Conservation (phyloP, 2,797 vertebrate genomes). For the Squalus acanthias region DNA sequence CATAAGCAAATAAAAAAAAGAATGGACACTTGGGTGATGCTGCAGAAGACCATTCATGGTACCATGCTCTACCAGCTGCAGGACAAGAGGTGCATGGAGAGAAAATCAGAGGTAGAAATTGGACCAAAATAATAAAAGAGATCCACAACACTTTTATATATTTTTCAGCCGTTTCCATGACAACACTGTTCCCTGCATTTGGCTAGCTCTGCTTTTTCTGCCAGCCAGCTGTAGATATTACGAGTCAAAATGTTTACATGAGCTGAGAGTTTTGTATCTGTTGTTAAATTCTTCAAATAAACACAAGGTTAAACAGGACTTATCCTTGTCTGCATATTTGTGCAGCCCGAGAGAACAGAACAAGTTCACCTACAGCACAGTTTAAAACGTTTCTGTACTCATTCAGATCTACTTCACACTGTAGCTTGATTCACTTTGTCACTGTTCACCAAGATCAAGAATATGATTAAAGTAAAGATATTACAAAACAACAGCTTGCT, state of each 20-base stretch:
- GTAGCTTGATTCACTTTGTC: neutral
- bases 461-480: neutral
- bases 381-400: neutral
- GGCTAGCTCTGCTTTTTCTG: neutral
- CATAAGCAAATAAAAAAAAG: no score
- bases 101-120: neutral
- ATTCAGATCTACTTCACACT: neutral
- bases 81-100: neutral
- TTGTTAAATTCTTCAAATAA: slow-evolving; percentile 18
- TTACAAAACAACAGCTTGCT: neutral
- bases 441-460: neutral
- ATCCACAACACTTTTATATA: neutral
- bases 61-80: neutral
- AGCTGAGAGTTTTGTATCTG: slow-evolving; percentile 16
- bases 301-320: neutral
- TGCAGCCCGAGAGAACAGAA: neutral
- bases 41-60: neutral
- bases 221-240: neutral
- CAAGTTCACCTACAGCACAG: neutral
- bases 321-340: slow-evolving; percentile 22
- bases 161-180: neutral
- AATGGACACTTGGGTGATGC: neutral
- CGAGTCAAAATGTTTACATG: slow-evolving; percentile 9
- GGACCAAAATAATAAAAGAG: neutral
- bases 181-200: neutral